phyloP scores from a whole-genome alignment of 2,888 invertebrate species.

The Drosophila kuntzei region DNA sequence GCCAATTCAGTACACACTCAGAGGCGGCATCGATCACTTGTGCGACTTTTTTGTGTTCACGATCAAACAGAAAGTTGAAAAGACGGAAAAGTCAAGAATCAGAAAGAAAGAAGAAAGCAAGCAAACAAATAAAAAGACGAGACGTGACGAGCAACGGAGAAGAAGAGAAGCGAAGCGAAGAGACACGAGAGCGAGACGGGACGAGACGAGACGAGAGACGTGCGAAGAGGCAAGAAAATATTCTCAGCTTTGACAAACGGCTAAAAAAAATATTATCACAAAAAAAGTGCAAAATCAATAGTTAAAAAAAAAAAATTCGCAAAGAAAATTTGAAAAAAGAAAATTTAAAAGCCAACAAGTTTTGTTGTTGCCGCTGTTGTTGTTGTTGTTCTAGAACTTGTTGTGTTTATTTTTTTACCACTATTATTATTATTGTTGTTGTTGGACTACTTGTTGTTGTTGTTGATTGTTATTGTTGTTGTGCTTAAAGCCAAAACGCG shows the following conservation, averaged over 20 bases:
- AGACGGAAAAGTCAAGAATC: background rate
- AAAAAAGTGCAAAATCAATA: conserved; percentile 22
- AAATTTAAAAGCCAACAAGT: conserved; percentile 22
- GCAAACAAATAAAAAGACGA: conserved; percentile 12
- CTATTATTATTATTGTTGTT: conserved; percentile 26
- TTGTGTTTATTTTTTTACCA: conserved; percentile 41
- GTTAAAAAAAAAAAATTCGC: conserved; percentile 26
- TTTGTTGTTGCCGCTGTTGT: conserved; percentile 34
- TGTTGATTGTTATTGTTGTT: conserved; percentile 37
- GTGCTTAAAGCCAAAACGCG: conserved; percentile 61
- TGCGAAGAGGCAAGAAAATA: conserved; percentile 42
- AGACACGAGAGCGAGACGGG: conserved; percentile 19
- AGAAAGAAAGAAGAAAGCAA: conserved; percentile 15
- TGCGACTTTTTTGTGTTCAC: conserved; percentile 72
- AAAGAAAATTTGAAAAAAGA: conserved; percentile 3
- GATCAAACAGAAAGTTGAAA: conserved; percentile 35
- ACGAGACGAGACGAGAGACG: conserved; percentile 30
- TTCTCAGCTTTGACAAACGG: conserved; percentile 38
- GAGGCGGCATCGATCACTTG: conserved; percentile 84
- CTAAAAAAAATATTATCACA: conserved; percentile 15
- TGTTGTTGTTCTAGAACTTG: conserved; percentile 29
- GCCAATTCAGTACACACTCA: conserved; percentile 83
- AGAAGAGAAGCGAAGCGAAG: conserved; percentile 1
- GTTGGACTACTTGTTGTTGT: conserved; percentile 42
- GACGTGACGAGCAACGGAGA: conserved; percentile 3